Evolutionary conservation across 2,888 invertebrate genomes (phyloP), one percentile per base, ranked within the genome.

Genomic region (Drosophila histrio): DNA sequence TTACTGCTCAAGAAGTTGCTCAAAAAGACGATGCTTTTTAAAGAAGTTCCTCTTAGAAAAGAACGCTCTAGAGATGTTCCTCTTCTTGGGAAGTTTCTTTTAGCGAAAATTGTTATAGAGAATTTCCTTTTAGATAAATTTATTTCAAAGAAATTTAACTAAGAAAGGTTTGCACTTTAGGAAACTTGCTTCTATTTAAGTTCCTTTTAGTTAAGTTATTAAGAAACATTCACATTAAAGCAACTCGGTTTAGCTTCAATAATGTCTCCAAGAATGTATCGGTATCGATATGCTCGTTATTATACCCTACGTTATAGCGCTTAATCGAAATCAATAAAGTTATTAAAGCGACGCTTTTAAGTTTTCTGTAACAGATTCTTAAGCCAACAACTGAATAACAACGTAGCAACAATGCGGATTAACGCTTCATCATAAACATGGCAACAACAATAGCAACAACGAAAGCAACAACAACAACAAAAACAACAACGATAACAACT

Each of bases 261-360:
- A 11, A n/a, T 50, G 36, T 19, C 2, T 7, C 24, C 17, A 50
- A 19, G n/a, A 19, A 17, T 1, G 5, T 2, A 1, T 0, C 11
- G 3, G 0, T 11, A 22, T 8, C 30, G 26, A 74, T 76, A 68
- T 72, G 34, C 57, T 46, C 63, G 15, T 2, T 52, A 44, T 1
- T 46, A 43, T 63, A 67, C 86, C 53, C 76, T 78, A 68, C 69
- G 44, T 86, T 83, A 68, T 83, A 86, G 86, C 86, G 82, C 82
- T 83, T 86, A 83, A 84, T 84, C 85, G 85, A 87, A 84, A 84
- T 84, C 84, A 84, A 84, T 84, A 84, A 84, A 87, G 87, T 82
- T 84, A 84, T 84, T 87, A 87, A 84, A 74, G 71, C 85, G 85
- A 84, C 82, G 87, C 87, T 79, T 79, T 84, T 87, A 83, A 79